Percentiles rank a stretch among this genome's conserved stretches.
Evolutionary conservation across 2,888 invertebrate genomes (phyloP).

Genomic region (Diarsia brunnea): DNA sequence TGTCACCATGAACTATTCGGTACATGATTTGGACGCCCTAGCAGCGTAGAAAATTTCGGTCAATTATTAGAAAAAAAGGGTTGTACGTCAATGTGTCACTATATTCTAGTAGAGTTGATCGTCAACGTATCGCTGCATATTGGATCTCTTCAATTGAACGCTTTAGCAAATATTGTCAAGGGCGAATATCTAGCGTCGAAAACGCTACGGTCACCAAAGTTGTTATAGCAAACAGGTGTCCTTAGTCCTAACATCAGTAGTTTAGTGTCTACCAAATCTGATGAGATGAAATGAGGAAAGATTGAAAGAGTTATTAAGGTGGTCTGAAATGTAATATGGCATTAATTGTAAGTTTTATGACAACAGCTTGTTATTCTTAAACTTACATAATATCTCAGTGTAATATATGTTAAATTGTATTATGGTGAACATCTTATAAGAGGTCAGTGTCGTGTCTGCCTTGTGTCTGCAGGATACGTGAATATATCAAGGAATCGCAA

Average conservation of each 20-base stretch:
- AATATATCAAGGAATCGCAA: constrained; percentile 76
- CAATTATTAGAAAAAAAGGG: neutral
- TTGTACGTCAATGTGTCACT: neutral
- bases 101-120: neutral
- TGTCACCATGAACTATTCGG: neutral
- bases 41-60: neutral
- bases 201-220: neutral
- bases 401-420: constrained; percentile 33
- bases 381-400: neutral
- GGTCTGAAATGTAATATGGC: neutral
- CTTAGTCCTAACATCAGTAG: neutral
- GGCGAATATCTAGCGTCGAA: neutral
- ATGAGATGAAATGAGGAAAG: neutral
- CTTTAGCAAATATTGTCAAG: neutral
- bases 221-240: neutral
- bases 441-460: constrained; percentile 68
- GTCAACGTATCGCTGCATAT: neutral
- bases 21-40: neutral
- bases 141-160: neutral
- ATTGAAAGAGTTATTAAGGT: neutral
- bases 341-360: constrained; percentile 1
- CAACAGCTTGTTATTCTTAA: constrained; percentile 4
- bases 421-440: constrained; percentile 53
- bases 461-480: constrained; percentile 74
- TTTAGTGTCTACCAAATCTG: neutral